A percentile compares a stretch with the other conserved stretches of the same genome.
These are phyloP conservation scores for Heterodera carotae DNA, from an alignment of 1,140 invertebrate genomes.

Conservation along the genomic window DNA sequence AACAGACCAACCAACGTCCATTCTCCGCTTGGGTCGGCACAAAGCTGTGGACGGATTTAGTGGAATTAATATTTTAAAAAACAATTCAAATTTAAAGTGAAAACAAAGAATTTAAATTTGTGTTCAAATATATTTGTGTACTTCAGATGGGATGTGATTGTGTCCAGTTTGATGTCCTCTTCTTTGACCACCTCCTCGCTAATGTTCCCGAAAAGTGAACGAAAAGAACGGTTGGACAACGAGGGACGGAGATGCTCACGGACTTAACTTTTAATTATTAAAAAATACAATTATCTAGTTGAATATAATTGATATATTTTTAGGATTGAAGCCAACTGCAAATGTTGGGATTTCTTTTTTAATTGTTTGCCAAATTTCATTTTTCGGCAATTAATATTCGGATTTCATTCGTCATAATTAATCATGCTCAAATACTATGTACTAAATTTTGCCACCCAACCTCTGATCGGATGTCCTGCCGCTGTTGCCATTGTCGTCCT, in stretches of 20 bases:
- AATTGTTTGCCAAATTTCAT: too few relatives aligned
- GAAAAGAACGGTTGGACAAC: not conserved
- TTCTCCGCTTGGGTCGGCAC: conserved; percentile 25
- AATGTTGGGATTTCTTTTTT: too few relatives aligned
- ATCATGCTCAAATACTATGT: too few relatives aligned
- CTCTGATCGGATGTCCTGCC: not conserved
- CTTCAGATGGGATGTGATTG: conserved; percentile 22
- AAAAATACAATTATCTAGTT: not conserved
- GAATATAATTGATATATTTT: too few relatives aligned
- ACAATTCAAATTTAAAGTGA: not conserved
- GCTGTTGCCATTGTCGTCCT: not conserved
- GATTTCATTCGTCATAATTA: too few relatives aligned
- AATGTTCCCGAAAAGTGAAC: conserved; percentile 23
- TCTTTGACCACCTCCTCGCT: conserved; percentile 23
- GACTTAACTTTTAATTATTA: not conserved
- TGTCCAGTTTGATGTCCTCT: conserved; percentile 19
- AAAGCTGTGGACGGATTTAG: conserved; percentile 19
- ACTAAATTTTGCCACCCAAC: not conserved
- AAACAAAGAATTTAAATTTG: not conserved
- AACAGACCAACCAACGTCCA: conserved; percentile 30
- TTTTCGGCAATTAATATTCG: too few relatives aligned
- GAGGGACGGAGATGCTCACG: not conserved
- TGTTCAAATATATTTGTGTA: not conserved
- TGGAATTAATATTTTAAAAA: too few relatives aligned
- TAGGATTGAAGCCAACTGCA: too few relatives aligned